Evolutionary conservation across 2,888 invertebrate species (phyloP).

Genomic region (Machimus atricapillus): DNA sequence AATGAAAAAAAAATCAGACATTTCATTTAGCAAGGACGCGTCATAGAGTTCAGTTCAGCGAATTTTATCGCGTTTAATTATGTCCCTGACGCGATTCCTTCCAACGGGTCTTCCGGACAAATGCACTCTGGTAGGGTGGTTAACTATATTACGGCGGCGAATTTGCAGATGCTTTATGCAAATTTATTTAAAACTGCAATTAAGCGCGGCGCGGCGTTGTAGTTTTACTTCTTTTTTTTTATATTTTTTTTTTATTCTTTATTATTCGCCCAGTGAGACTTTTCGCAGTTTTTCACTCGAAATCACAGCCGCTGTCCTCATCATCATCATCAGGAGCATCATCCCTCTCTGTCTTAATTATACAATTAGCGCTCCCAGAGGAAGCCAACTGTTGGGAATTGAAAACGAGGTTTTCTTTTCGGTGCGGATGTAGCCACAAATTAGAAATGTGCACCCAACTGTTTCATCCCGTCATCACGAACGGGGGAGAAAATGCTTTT

Average conservation of each 20-base stretch:
- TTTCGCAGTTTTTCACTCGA: slow-evolving; percentile 5
- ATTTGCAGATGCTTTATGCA: slow-evolving; percentile 41
- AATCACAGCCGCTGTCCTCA: not conserved
- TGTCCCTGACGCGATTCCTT: not conserved
- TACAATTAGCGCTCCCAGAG: slow-evolving; percentile 16
- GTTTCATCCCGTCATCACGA: slow-evolving; percentile 33
- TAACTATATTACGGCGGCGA: not conserved
- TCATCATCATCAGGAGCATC: not conserved
- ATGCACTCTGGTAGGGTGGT: not conserved
- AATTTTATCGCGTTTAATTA: not conserved
- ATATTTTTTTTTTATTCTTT: not conserved
- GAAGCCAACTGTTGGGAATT: slow-evolving; percentile 29
- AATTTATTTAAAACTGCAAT: slow-evolving; percentile 46
- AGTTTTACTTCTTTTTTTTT: not conserved
- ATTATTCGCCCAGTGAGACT: not conserved
- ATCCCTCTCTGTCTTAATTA: slow-evolving; percentile 32
- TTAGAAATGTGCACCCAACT: slow-evolving; percentile 38
- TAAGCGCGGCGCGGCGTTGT: slow-evolving; percentile 33
- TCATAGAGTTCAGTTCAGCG: not conserved
- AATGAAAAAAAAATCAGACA: not conserved
- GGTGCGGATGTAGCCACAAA: slow-evolving; percentile 34
- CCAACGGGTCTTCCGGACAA: not conserved
- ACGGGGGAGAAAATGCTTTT: slow-evolving; percentile 8
- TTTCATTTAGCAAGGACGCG: not conserved
- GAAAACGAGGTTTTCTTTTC: slow-evolving; percentile 34